Percentiles rank a stretch among this genome's conserved stretches.
These are phyloP conservation scores for Patiria pectinifera DNA, from an alignment of 53 echinoderm and acorn worm genomes.

Conservation along the genomic window DNA sequence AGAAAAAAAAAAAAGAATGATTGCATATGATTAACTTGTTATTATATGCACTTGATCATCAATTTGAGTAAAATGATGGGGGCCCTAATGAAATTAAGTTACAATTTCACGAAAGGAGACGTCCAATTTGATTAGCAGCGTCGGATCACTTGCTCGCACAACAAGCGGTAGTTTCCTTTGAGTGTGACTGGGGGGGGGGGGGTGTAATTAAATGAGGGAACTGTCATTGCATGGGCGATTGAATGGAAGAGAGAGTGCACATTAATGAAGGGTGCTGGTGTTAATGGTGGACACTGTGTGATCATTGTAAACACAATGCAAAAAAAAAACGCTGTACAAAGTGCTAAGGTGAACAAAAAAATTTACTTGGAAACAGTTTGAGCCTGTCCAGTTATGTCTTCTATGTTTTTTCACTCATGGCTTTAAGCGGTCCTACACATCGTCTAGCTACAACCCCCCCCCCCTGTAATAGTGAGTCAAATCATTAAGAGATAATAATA, in stretches of 20 bases:
- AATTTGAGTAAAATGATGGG: conserved; percentile 61
- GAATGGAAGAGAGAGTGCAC: conserved; percentile 2
- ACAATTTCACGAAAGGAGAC: conserved; percentile 61
- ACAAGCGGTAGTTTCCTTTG: conserved; percentile 56
- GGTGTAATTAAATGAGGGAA: conserved; percentile 19
- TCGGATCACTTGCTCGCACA: conserved; percentile 27
- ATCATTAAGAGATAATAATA: not conserved
- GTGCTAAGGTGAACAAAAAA: no score
- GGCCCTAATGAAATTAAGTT: conserved; percentile 64
- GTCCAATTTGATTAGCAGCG: conserved; percentile 49
- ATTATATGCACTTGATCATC: conserved; percentile 66
- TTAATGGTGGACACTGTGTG: conserved; percentile 5
- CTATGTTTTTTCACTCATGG: not conserved
- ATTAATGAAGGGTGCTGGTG: not conserved
- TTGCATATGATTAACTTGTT: conserved; percentile 63
- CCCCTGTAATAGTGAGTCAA: not conserved
- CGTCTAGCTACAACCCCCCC: not conserved
- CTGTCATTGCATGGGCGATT: not conserved
- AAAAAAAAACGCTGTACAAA: not conserved
- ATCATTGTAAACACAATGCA: not conserved
- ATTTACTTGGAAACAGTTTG: conserved; percentile 30
- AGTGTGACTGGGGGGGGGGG: not conserved
- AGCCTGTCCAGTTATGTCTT: not conserved
- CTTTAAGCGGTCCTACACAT: not conserved
- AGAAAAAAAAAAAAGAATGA: conserved; percentile 18